Conservation (phyloP, 2,888 invertebrate species). For the Amiota mariae region DNA sequence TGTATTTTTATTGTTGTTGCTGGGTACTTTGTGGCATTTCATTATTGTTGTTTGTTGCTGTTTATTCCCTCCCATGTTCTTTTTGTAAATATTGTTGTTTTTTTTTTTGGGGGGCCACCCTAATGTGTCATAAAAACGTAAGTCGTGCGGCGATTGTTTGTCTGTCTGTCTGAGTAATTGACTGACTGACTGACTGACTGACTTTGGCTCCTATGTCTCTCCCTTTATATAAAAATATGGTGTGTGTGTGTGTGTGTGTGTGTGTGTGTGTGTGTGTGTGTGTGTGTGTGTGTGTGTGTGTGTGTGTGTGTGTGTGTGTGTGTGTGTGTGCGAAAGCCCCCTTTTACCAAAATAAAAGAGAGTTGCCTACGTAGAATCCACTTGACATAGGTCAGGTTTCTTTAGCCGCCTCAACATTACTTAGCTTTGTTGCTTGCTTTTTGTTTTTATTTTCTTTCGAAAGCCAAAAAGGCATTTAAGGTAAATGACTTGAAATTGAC, state of each 20-base stretch:
- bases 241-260: neutral
- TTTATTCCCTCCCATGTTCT: constrained; percentile 58
- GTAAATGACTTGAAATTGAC: constrained; percentile 15
- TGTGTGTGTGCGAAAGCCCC: neutral
- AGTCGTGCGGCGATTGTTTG: neutral
- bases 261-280: neutral
- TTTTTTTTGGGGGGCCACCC: constrained; percentile 31
- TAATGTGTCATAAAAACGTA: constrained; percentile 62
- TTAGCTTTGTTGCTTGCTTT: neutral
- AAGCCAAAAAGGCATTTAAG: constrained; percentile 17
- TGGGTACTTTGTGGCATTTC: neutral
- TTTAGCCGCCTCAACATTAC: too few relatives aligned
- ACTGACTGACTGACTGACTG: too few relatives aligned
- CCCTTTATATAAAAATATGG: too few relatives aligned
- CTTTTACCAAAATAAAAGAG: too few relatives aligned
- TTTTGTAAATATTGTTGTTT: constrained; percentile 38
- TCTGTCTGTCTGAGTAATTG: neutral
- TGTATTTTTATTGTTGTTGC: neutral
- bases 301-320: too few relatives aligned
- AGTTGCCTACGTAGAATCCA: constrained; percentile 59
- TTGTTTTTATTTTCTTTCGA: neutral
- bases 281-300: neutral
- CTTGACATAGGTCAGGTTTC: constrained; percentile 66
- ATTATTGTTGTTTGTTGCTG: constrained; percentile 17
- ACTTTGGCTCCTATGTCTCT: too few relatives aligned